Evolutionary conservation across 2,888 invertebrate genomes (phyloP), one percentile per base, ranked within the genome.

Genomic region (Hydrotaea cyrtoneurina): DNA sequence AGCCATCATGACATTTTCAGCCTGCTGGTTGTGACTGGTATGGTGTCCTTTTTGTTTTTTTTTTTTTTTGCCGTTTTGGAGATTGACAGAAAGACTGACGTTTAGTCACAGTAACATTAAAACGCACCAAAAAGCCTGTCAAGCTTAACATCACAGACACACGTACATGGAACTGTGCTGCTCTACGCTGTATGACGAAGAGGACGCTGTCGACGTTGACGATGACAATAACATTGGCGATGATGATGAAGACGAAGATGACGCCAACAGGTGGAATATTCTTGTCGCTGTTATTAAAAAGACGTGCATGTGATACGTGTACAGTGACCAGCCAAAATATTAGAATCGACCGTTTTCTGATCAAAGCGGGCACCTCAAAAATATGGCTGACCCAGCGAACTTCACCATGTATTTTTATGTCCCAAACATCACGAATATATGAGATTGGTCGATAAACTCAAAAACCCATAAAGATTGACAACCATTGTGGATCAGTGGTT

Each of bases 41-140:
- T 66, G 69, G 17, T 83, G 77, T 81, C 69, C 74, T 69, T 78
- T 21, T n/a, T n/a, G n/a, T n/a, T n/a, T n/a, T n/a, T n/a, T n/a
- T n/a, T n/a, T n/a, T n/a, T 26, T 73, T 55, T 64, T 43, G 36
- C 79, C 17, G n/a, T 80, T 69, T 59, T 55, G 64, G 21, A 77
- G 85, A 82, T 82, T 85, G 82, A 85, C 85, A 85, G 79, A 80
- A 74, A 82, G 79, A 80, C 85, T 85, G 82, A 85, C 85, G 55
- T 82, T 85, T 82, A 85, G 85, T 85, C 85, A 85, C 85, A 82
- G 82, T 82, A 77, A 82, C 79, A 85, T 82, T 85, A 72, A 78
- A 79, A 85, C 75, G 73, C 85, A 79, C 39, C 81, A 82, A 39
- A n/a, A 85, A 62, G 77, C 79, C 79, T 85, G 77, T 80, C 85